Evolutionary conservation across 1,140 invertebrate species (phyloP), one percentile per base, ranked within the genome.

Genomic region (Laupala kohalensis): DNA sequence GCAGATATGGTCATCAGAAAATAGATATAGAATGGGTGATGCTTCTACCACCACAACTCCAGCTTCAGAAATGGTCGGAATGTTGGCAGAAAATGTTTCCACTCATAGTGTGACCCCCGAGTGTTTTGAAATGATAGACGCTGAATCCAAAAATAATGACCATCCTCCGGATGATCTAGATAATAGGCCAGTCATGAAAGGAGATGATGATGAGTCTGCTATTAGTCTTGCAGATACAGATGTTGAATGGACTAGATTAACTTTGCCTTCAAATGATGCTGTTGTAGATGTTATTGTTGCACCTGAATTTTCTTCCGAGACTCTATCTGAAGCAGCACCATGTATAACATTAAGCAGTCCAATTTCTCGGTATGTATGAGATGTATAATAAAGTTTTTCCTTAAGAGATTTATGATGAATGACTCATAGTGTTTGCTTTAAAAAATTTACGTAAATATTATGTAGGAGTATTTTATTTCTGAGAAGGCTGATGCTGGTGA

Each of bases 71-170:
- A 5, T 67, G 9, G 27, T 68, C n/a, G 64, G 63, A 4, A 53
- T 71, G 70, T 25, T 66, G 25, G 65, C 9, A 15, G 70, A 66
- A 26, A 67, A 37, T n/a, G 63, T 66, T 6, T 73, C 70, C 15
- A 68, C 37, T 70, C 75, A 75, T 27, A 77, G 77, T 70, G 76
- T 76, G 53, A 78, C 79, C 24, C 80, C 79, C 19, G 79, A 81
- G 73, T 74, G 75, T 72, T 81, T 81, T 74, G 79, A 81, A 77
- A 77, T 81, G 28, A 77, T 81, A n/a, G 79, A 80, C 73, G 76
- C 66, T 26, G 73, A 71, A 66, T 68, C 19, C 30, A 73, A 67
- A 25, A 63, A 62, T 30, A 64, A 65, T 13, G 72, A 69, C n/a
- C 66, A 66, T 24, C 27, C 6, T 30, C 63, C 25, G 6, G 64